Percentiles rank a stretch among this genome's conserved stretches.
These are phyloP conservation scores for Tribolium madens DNA, from an alignment of 1,140 invertebrate species.

Conservation along the genomic window DNA sequence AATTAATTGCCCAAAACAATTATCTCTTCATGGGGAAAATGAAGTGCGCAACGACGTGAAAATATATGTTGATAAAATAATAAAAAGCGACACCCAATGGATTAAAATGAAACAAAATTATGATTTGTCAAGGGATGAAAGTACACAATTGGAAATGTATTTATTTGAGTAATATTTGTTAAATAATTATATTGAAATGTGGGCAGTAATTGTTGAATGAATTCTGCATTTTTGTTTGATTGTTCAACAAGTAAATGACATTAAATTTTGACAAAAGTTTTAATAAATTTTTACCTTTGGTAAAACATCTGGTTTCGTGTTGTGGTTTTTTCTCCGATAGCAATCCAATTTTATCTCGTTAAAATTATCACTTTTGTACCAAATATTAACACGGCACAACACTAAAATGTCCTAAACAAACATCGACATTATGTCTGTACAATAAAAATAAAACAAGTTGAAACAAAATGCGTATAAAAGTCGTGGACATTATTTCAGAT, in stretches of 20 bases:
- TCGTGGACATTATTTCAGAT: slow-evolving; percentile 16
- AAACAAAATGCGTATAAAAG: not conserved
- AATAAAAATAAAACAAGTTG: slow-evolving; percentile 15
- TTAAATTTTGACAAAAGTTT: no score
- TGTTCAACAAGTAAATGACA: no score
- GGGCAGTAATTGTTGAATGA: not conserved
- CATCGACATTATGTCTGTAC: not conserved
- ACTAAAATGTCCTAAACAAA: slow-evolving; percentile 18
- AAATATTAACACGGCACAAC: slow-evolving; percentile 12
- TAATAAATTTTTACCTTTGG: no score
- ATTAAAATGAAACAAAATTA: not conserved
- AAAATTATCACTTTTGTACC: not conserved
- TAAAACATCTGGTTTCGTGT: not conserved
- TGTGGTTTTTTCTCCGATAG: slow-evolving; percentile 2
- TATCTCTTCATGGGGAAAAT: not conserved
- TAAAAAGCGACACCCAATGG: not conserved
- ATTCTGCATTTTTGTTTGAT: no score
- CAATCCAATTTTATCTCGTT: slow-evolving; percentile 2
- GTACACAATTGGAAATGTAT: not conserved
- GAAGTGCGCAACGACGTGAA: not conserved
- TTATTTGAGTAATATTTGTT: not conserved
- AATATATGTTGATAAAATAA: not conserved
- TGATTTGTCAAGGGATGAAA: no score
- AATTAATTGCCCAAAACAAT: not conserved
- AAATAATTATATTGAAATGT: not conserved